Evolutionary conservation across 2,113 vertebrate species (phyloP).

Genomic region (Brachionichthys hirsutus): DNA sequence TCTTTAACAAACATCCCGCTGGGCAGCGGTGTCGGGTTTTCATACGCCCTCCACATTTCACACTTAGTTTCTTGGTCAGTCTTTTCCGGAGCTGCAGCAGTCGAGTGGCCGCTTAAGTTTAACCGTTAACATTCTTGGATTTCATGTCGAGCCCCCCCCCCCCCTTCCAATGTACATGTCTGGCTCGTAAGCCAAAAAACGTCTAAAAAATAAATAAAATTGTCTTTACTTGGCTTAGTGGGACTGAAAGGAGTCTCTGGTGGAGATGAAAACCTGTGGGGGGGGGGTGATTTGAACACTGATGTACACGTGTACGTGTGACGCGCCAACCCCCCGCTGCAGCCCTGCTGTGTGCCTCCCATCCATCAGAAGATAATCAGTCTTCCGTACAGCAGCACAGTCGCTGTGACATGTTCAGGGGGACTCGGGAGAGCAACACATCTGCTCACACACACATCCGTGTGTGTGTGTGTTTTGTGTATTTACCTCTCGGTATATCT

Average conservation of each 20-base stretch:
- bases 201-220: conserved; percentile 47
- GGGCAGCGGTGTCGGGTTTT: no score
- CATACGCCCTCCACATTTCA: no score
- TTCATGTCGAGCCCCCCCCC: neutral
- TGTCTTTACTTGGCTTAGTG: conserved; percentile 51
- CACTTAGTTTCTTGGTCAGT: no score
- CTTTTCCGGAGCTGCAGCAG: no score
- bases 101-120: no score
- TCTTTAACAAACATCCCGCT: no score
- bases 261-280: conserved; percentile 14
- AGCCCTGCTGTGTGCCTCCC: conserved; percentile 20
- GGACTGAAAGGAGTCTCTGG: conserved; percentile 29
- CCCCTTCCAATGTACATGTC: conserved; percentile 51
- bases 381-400: conserved; percentile 30
- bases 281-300: neutral
- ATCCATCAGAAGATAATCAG: conserved; percentile 40
- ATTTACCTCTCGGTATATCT: conserved; percentile 49
- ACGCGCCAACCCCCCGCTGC: conserved; percentile 6
- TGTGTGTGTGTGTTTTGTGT: conserved; percentile 25
- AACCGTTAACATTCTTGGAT: no score
- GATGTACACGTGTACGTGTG: neutral
- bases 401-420: conserved; percentile 35
- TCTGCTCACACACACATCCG: conserved; percentile 6
- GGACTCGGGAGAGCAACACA: conserved; percentile 7
- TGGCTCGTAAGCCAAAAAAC: conserved; percentile 41